Percentiles rank a stretch among this genome's conserved stretches.
Conservation (phyloP, 2,797 vertebrate genomes). For the Helostoma temminkii region DNA sequence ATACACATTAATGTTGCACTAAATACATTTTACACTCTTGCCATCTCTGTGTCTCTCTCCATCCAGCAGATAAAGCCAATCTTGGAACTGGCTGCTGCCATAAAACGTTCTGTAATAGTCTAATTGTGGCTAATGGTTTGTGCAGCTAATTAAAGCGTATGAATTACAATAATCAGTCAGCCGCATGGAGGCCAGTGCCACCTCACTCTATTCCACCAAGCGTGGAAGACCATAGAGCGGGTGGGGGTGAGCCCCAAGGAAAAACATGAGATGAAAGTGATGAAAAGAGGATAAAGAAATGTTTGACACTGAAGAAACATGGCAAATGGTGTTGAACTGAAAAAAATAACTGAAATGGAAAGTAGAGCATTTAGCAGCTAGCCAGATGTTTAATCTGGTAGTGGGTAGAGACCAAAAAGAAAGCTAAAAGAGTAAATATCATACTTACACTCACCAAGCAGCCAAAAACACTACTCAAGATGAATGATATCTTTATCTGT, state of each 20-base stretch:
- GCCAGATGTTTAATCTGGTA: too few species aligned
- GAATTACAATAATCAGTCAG: conserved; percentile 99
- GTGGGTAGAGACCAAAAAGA: too few species aligned
- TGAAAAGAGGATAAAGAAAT: conserved; percentile 46
- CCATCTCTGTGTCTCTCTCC: conserved; percentile 26
- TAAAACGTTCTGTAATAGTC: conserved; percentile 99
- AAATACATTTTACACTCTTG: conserved; percentile 37
- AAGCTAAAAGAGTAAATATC: too few species aligned
- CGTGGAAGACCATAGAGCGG: conserved; percentile 60
- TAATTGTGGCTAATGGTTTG: conserved; percentile 99
- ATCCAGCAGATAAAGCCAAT: conserved; percentile 78
- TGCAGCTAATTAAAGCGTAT: conserved; percentile 99
- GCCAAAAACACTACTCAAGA: too few species aligned
- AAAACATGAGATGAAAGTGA: conserved; percentile 65
- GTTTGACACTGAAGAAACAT: conserved; percentile 31
- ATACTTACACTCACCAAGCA: too few species aligned
- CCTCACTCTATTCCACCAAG: conserved; percentile 77
- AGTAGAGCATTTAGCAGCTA: background rate
- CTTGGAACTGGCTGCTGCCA: conserved; percentile 88
- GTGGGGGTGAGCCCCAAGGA: conserved; percentile 25
- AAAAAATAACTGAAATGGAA: conserved; percentile 8
- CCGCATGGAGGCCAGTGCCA: conserved; percentile 84
- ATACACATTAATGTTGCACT: conserved; percentile 30
- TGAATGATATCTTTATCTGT: too few species aligned
- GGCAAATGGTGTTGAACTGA: conserved; percentile 14